phyloP scores from a whole-genome alignment of 2,888 invertebrate species.

The Unio delphinus region DNA sequence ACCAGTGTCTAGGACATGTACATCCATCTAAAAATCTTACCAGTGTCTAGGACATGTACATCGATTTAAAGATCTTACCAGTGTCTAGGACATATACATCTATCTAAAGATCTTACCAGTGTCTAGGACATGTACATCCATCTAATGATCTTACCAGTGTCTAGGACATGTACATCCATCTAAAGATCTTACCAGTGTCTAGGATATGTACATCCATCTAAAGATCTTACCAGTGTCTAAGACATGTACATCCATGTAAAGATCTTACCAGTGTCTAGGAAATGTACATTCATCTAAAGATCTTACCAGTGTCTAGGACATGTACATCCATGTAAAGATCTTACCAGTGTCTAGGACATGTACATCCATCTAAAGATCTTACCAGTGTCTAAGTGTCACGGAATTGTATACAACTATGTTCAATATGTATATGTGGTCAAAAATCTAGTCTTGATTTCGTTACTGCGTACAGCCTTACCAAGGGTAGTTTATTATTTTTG shows the following conservation, averaged over 20 bases:
- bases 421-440: no score
- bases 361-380: slow-evolving; percentile 79
- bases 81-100: slow-evolving; percentile 90
- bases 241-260: slow-evolving; percentile 85
- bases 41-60: slow-evolving; percentile 86
- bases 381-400: slow-evolving; percentile 78
- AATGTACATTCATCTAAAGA: slow-evolving; percentile 83
- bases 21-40: slow-evolving; percentile 79
- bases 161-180: slow-evolving; percentile 89
- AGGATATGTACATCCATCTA: slow-evolving; percentile 88
- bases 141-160: slow-evolving; percentile 77
- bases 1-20: slow-evolving; percentile 86
- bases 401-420: no score
- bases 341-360: slow-evolving; percentile 84
- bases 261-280: slow-evolving; percentile 80
- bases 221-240: slow-evolving; percentile 78
- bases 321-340: slow-evolving; percentile 82
- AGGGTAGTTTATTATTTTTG: no score
- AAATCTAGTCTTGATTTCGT: no score
- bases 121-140: slow-evolving; percentile 89
- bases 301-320: slow-evolving; percentile 81
- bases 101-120: slow-evolving; percentile 77
- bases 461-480: no score
- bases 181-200: slow-evolving; percentile 76
- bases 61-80: slow-evolving; percentile 74